phyloP scores from a whole-genome alignment of 2,113 vertebrate species.

The Urocolius indicus region DNA sequence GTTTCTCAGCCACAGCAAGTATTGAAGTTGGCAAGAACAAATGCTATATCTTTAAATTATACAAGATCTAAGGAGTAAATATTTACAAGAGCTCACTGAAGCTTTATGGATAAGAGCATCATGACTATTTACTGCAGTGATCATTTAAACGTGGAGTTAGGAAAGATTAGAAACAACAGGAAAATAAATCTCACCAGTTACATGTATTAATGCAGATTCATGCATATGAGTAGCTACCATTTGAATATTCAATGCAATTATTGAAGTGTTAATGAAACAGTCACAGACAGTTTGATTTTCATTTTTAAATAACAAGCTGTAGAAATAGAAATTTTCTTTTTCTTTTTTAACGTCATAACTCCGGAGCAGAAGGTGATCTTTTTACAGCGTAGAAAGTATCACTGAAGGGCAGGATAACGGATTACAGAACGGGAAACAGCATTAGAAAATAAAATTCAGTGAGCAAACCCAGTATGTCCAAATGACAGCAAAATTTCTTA shows the following conservation, averaged over 20 bases:
- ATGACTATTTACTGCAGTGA: background rate
- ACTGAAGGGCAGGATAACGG: background rate
- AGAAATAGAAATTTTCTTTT: background rate
- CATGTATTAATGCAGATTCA: conserved; percentile 40
- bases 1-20: background rate
- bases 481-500: background rate
- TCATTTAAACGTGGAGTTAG: background rate
- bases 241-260: conserved; percentile 14
- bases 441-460: background rate
- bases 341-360: background rate
- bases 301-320: background rate
- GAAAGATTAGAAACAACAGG: background rate
- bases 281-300: background rate
- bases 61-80: conserved; percentile 9
- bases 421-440: background rate
- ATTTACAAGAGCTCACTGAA: conserved; percentile 9
- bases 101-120: background rate
- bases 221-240: background rate
- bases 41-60: background rate
- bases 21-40: background rate
- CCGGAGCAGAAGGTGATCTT: background rate
- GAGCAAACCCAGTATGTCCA: background rate
- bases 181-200: conserved; percentile 10
- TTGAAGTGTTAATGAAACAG: background rate
- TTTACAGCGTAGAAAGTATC: background rate